Evolutionary conservation across 1,140 invertebrate genomes (phyloP).

Genomic region (Hyles vespertilio): DNA sequence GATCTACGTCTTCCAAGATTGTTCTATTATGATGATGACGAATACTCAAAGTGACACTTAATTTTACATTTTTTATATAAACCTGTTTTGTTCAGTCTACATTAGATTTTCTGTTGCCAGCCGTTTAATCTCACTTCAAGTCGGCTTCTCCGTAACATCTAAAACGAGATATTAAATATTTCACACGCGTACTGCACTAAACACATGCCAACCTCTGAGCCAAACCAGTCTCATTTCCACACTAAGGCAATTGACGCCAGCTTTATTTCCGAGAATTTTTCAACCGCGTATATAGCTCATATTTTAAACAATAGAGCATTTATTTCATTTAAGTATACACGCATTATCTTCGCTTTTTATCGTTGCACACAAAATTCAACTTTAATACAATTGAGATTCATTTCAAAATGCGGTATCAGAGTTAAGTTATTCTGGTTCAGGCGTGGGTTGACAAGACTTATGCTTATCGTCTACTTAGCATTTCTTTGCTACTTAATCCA

Average conservation of each 20-base stretch:
- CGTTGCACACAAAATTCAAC: conserved; percentile 11
- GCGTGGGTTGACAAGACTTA: conserved; percentile 62
- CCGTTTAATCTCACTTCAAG: too few species aligned
- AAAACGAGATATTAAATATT: too few species aligned
- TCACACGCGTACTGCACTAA: too few species aligned
- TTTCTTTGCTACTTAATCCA: conserved; percentile 70
- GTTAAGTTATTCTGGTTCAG: conserved; percentile 19
- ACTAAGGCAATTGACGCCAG: conserved; percentile 2
- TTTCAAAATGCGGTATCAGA: conserved; percentile 6
- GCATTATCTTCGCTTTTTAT: conserved; percentile 3
- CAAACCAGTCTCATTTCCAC: background rate
- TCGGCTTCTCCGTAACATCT: too few species aligned
- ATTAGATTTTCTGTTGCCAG: too few species aligned
- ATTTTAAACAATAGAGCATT: conserved; percentile 21
- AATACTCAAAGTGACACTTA: too few species aligned
- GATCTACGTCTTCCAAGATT: too few species aligned
- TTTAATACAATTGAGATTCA: conserved; percentile 15
- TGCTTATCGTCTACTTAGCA: conserved; percentile 65
- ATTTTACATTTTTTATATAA: too few species aligned
- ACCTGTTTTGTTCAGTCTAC: too few species aligned
- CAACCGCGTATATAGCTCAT: conserved; percentile 6
- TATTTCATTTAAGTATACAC: conserved; percentile 12
- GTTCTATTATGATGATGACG: too few species aligned
- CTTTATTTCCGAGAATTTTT: conserved; percentile 6
- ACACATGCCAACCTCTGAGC: too few species aligned